Base-by-base conservation (phyloP, 2,888 invertebrate genomes). In the Adela reaumurella region DNA sequence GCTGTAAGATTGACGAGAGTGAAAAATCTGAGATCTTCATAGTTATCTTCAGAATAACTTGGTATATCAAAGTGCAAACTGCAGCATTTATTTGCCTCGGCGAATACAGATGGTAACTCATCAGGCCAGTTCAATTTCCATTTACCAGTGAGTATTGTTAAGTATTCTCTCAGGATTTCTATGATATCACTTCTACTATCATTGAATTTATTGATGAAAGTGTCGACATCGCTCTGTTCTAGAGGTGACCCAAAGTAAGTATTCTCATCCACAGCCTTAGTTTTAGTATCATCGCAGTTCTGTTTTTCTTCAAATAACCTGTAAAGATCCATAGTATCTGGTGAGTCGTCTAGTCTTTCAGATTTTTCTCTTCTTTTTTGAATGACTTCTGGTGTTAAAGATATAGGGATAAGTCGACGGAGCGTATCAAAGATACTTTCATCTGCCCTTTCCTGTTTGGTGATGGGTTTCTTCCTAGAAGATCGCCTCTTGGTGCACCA, bases 351-450 rank as follows among this genome's bases (percentile, higher is more conserved):
- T 54, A 57, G 69, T 49, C 54, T 63, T 59, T 63, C 70, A 67
- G 52, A 65, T 63, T 65, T 70, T 63, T 63, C 72, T 63, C 63
- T 74, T 59, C 64, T 74, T 59, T 70, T 78, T 48, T 70, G 61
- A 10, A 62, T 53, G 28, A 63, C 58, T 49, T 76, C 74, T 35
- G 67, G 84, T 67, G 83, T 64, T 54, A 88, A 70, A 55, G 73
- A 68, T 19, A 68, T 64, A 0, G 90, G 89, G 24, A 90, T 83
- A 64, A 89, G 82, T 63, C 83, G 74, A 51, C 84, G 80, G 17
- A 90, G 67, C 2, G 83, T 85, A 58, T 88, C 88, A 63, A 87
- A 86, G 19, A 88, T 81, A 35, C 84, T 84, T 55, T 86, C 83
- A 63, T 84, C 83, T 56, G 76, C 68, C 53, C 79, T 81, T 29